Evolutionary conservation across 2,797 vertebrate species (phyloP), one percentile per base, ranked within the genome.

Genomic region (Limnodromus scolopaceus): DNA sequence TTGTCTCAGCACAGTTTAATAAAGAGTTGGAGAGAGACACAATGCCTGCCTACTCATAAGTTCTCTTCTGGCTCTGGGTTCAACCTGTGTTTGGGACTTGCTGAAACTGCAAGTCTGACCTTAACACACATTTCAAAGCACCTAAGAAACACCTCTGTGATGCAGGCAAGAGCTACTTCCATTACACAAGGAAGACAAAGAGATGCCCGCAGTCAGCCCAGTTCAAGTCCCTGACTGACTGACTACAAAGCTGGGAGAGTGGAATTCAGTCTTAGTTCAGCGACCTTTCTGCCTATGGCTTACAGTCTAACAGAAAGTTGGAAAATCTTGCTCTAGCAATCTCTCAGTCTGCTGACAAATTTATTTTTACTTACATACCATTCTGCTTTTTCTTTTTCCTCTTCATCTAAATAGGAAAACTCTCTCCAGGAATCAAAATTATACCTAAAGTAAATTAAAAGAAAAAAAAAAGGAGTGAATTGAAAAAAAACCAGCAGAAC

Each of bases 361-460:
- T 79, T 87, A 30, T 69, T 96, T 93, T 93, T 95, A 93, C 27
- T 96, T 78, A 96, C 97, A 97, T 98, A 99, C 99, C 99, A 99
- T 98, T 99, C 99, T 78, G 99, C 99, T 80, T 99, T 99, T 97
- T 99, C 99, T 98, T 99, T 99, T 97, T 99, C 99, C 96, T 99
- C 99, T 98, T 99, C 99, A 94, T 99, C 99, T 98, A 99, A 98
- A 94, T 99, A 99, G 28, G 99, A 99, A 98, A 99, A 99, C 91
- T 99, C 99, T 97, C 99, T 99, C 99, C 99, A 99, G 13, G 99
- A 99, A 97, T 99, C 99, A 98, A 99, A 99, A 98, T 99, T 99
- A 97, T 99, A 99, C 99, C 99, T 99, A 88, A 17, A 84, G 32
- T 28, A 94, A 83, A 92, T 3, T 86, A 34, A 94, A 93, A 71